Percentiles rank a stretch among this genome's conserved stretches.
phyloP scores from a whole-genome alignment of 2,113 vertebrate genomes.

The Pelecanoides urinatrix region DNA sequence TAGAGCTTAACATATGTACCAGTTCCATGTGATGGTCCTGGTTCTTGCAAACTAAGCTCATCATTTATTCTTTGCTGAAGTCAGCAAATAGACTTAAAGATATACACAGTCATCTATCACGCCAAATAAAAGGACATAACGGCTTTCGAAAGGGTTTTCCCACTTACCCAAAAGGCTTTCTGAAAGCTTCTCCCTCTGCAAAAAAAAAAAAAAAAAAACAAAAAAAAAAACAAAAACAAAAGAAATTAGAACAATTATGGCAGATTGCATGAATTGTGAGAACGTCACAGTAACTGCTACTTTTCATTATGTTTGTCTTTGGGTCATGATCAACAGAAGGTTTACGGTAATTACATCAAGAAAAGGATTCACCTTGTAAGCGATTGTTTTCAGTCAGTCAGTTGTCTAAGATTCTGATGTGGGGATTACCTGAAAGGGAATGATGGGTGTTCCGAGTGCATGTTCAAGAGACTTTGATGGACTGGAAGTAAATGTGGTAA shows the following conservation, averaged over 20 bases:
- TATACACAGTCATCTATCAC: conserved; percentile 93
- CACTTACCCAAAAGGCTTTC: conserved; percentile 98
- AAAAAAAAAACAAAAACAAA: conserved; percentile 67
- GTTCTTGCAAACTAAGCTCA: conserved; percentile 92
- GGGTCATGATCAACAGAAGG: conserved; percentile 86
- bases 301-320: conserved; percentile 90
- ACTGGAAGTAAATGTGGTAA: conserved; percentile 88
- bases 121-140: conserved; percentile 96
- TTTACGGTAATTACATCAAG: conserved; percentile 83
- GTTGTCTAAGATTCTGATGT: conserved; percentile 84
- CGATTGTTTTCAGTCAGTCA: conserved; percentile 83
- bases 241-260: conserved; percentile 91
- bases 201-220: conserved; percentile 74
- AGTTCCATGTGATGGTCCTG: conserved; percentile 82
- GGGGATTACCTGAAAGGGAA: conserved; percentile 88
- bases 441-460: conserved; percentile 90
- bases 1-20: conserved; percentile 84
- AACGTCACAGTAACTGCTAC: conserved; percentile 90
- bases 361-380: conserved; percentile 87
- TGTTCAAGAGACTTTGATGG: conserved; percentile 93
- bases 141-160: conserved; percentile 96
- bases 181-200: conserved; percentile 99
- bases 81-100: conserved; percentile 95
- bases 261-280: conserved; percentile 95
- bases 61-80: conserved; percentile 91